Evolutionary conservation across 2,888 invertebrate species (phyloP).

Genomic region (Serrognathus titanus): DNA sequence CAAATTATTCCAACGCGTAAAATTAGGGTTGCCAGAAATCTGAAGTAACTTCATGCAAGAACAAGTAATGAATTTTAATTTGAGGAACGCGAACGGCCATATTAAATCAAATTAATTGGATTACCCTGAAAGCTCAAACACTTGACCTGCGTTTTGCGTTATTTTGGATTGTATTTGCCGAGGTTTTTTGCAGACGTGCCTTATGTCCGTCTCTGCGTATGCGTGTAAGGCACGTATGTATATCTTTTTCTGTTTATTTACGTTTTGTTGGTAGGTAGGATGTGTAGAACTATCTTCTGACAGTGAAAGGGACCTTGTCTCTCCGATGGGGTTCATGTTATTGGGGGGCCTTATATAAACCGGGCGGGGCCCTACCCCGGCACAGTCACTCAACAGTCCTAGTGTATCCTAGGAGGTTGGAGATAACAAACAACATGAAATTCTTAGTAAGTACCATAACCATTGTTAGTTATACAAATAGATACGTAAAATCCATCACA

Average conservation of each 20-base stretch:
- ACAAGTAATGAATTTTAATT: no score
- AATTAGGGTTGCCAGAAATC: no score
- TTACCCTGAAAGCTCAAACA: not conserved
- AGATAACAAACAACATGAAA: slow-evolving; percentile 37
- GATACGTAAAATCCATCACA: not conserved
- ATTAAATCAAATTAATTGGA: not conserved
- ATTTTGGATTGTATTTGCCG: not conserved
- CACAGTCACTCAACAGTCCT: slow-evolving; percentile 46
- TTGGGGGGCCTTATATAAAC: slow-evolving; percentile 44
- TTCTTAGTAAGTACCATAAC: slow-evolving; percentile 40
- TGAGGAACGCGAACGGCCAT: no score
- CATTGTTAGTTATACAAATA: no score
- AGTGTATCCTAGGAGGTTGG: slow-evolving; percentile 44
- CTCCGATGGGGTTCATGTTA: slow-evolving; percentile 36
- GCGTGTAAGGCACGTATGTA: not conserved
- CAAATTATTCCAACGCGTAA: no score
- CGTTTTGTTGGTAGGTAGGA: slow-evolving; percentile 12
- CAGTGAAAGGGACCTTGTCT: slow-evolving; percentile 48
- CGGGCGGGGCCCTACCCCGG: slow-evolving; percentile 31
- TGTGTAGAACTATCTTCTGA: slow-evolving; percentile 24
- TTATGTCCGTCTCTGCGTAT: not conserved
- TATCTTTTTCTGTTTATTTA: slow-evolving; percentile 6
- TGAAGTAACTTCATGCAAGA: no score
- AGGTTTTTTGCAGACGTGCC: not conserved
- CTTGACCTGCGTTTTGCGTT: slow-evolving; percentile 7